Evolutionary conservation across 2,888 invertebrate species (phyloP), one percentile per base, ranked within the genome.

Genomic region (Drosophila cyrtoloma): DNA sequence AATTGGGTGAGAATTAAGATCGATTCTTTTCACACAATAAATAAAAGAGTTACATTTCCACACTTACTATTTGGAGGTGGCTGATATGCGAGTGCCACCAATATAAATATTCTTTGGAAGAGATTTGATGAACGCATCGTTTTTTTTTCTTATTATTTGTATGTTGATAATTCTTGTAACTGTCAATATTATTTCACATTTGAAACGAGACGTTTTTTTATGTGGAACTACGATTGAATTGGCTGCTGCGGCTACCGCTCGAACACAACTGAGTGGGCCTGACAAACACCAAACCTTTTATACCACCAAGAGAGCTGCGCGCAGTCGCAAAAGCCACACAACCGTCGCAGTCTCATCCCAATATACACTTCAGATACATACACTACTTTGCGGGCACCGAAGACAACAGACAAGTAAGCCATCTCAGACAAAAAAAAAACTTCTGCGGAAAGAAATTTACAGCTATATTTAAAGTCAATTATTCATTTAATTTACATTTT

Each of bases 31-130:
- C 10, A 16, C 16, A 26, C 14, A 30, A 32, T 35, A 22, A 26
- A 28, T 32, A 19, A 19, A 28, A 10, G 7, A 14, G 5, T 26
- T 16, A 28, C 28, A 19, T 19, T 55, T 32, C 16, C 22, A 7
- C 33, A 22, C 47, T 5, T 90, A 88, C 89, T 81, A 61, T 79
- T 79, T 58, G 60, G 16, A 33, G 61, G 59, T 7, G 57, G 64
- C 3, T 76, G 72, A 66, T 82, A 89, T 30, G 86, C 80, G 7
- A 87, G 74, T 33, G 90, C 89, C 28, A 84, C 53, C n/a, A 87
- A 33, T 22, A 87, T 35, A 58, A 87, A 74, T 14, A 87, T 75
- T 71, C 77, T 90, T 61, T 82, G 78, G 33, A 87, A 73, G 1
- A 74, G 59, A 71, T 58, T 73, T 22, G 74, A 3, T 22, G 74